Base-by-base conservation (phyloP, 2,888 invertebrate species). In the Xestia xanthographa region DNA sequence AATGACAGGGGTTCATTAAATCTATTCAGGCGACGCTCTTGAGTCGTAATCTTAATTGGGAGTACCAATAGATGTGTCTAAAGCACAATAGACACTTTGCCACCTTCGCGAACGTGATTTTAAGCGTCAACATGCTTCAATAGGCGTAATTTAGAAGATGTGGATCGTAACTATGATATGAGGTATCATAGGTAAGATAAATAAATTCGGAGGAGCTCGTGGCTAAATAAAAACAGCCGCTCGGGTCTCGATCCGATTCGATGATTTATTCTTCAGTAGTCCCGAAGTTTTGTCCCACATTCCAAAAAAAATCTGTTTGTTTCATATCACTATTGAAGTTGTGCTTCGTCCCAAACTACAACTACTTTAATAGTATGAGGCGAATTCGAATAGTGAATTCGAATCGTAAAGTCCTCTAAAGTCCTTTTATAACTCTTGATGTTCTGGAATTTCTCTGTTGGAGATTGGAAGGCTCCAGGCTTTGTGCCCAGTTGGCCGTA, bases 1-100 rank as follows among this genome's bases (percentile, higher is more conserved):
- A 69, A 75, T 79, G 82, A 82, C 76, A 76, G 77, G 77, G 77
- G 84, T 80, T 86, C 75, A 79, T 87, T 82, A 78, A 75, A 83
- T 71, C 81, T 75, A 83, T 84, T 84, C 79, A 85, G 66, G 63
- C 45, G 69, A 67, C 38, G 68, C 34, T 58, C 70, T 78, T 63
- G 70, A 82, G 41, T 79, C 66, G 65, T 77, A 63, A 79, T 80
- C 78, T 82, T 85, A 86, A 82, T 86, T 85, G 43, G 38, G n/a
- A 81, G 26, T 75, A 71, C 66, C 63, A 66, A 83, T 66, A 68
- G 76, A 66, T 69, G 50, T 70, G 53, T 74, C 72, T 72, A 56
- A 71, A 70, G 62, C 29, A 77, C 71, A 82, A 82, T 72, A 79
- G 71, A 58, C 29, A 29, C 53, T 82, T 53, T 48, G 29, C 20